Percentiles rank a stretch among this genome's conserved stretches.
Conservation (phyloP, 1,140 invertebrate genomes). For the Ericerus pela region DNA sequence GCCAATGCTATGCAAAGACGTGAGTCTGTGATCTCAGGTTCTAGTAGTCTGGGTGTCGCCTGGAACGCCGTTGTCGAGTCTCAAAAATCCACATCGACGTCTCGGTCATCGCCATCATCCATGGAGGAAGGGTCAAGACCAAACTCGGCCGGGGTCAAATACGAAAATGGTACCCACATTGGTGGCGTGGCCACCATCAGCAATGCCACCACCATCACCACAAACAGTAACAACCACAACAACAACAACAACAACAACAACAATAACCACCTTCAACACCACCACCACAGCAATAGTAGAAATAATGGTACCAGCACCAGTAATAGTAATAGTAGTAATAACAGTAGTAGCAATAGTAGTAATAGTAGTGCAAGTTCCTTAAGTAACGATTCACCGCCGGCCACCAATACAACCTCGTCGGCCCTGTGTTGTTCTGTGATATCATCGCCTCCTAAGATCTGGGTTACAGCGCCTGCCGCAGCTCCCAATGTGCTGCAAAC, state of each 20-base stretch:
- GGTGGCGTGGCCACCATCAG: slow-evolving; percentile 12
- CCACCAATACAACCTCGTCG: slow-evolving; percentile 17
- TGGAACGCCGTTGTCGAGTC: slow-evolving; percentile 2
- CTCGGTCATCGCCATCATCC: background rate
- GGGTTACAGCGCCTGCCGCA: slow-evolving; percentile 15
- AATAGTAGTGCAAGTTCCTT: slow-evolving; percentile 14
- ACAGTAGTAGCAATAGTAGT: slow-evolving; percentile 5
- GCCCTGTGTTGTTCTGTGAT: slow-evolving; percentile 4
- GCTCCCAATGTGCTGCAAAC: slow-evolving; percentile 17
- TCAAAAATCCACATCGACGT: background rate
- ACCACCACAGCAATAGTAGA: background rate
- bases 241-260: slow-evolving; percentile 12
- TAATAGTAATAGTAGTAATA: slow-evolving; percentile 5
- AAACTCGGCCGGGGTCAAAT: background rate
- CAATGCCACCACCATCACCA: slow-evolving; percentile 2
- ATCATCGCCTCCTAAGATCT: slow-evolving; percentile 18
- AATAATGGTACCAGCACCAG: slow-evolving; percentile 11
- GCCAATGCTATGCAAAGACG: slow-evolving; percentile 12
- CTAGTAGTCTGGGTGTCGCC: slow-evolving; percentile 13
- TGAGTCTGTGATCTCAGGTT: slow-evolving; percentile 18
- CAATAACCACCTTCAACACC: no score
- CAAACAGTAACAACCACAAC: background rate
- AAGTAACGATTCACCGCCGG: slow-evolving; percentile 13
- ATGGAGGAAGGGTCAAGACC: background rate
- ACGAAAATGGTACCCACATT: background rate